Percentiles rank a stretch among this genome's conserved stretches.
These are phyloP conservation scores for Helicoverpa armigera DNA, from an alignment of 1,140 invertebrate genomes.

Conservation along the genomic window DNA sequence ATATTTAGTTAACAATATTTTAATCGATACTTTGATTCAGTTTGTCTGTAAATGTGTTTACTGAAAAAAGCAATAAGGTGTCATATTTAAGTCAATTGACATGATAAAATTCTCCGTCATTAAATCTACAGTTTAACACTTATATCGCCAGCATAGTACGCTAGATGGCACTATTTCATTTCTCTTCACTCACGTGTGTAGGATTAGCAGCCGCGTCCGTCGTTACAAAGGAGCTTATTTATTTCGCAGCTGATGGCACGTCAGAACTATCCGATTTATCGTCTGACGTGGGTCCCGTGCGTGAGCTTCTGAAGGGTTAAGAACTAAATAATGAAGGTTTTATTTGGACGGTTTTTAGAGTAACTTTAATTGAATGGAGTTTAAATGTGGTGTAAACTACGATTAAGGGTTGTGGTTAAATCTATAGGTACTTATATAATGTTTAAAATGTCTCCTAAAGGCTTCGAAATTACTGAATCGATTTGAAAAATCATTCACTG, in stretches of 20 bases:
- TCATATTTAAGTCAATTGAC: too few relatives aligned
- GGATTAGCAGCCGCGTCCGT: constrained; percentile 23
- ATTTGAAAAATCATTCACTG: too few relatives aligned
- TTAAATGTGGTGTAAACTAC: too few relatives aligned
- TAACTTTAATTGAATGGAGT: background rate
- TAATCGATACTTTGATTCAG: background rate
- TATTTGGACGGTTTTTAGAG: background rate
- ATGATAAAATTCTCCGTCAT: too few relatives aligned
- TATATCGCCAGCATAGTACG: background rate
- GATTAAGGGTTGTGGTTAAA: too few relatives aligned
- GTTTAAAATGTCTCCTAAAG: too few relatives aligned
- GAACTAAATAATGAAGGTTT: constrained; percentile 43
- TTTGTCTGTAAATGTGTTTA: too few relatives aligned
- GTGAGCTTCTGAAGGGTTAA: constrained; percentile 30
- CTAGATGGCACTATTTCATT: constrained; percentile 9
- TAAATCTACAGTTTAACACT: background rate
- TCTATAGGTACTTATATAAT: too few relatives aligned
- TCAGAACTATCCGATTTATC: constrained; percentile 45
- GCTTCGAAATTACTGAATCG: too few relatives aligned
- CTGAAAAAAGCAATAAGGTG: too few relatives aligned
- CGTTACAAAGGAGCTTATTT: constrained; percentile 42
- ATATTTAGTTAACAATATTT: background rate
- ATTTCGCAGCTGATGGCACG: constrained; percentile 24
- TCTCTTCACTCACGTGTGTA: constrained; percentile 6
- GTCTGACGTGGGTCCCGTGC: constrained; percentile 25